Conservation (phyloP, 2,113 vertebrate genomes). For the Aix galericulata region DNA sequence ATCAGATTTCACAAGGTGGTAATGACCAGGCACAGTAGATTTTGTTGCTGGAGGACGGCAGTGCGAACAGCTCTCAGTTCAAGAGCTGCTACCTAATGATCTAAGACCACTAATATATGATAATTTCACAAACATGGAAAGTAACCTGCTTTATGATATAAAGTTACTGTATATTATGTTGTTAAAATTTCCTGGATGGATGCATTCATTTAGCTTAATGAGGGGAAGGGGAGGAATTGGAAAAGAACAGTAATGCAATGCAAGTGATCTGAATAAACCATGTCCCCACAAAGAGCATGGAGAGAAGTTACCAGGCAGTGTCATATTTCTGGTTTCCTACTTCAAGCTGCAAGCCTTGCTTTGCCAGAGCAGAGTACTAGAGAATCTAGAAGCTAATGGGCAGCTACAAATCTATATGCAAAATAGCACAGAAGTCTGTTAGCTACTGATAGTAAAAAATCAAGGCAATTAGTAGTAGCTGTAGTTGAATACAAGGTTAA, state of each 20-base stretch:
- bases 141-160: not conserved
- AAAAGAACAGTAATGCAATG: not conserved
- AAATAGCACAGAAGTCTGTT: not conserved
- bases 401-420: not conserved
- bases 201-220: slow-evolving; percentile 8
- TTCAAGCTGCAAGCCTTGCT: not conserved
- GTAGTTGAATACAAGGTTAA: slow-evolving; percentile 54
- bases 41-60: not conserved
- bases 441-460: not conserved
- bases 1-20: not conserved
- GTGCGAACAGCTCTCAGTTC: not conserved
- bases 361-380: not conserved
- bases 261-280: not conserved
- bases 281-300: not conserved
- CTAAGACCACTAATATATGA: not conserved
- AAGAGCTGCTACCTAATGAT: not conserved
- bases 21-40: not conserved
- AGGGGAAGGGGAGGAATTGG: not conserved
- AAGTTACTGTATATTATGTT: not conserved
- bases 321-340: not conserved
- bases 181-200: not conserved
- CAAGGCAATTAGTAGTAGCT: slow-evolving; percentile 27
- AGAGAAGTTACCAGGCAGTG: not conserved
- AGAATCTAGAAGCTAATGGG: not conserved
- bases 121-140: not conserved